phyloP scores from a whole-genome alignment of 2,888 invertebrate genomes.

The Bembecia ichneumoniformis region DNA sequence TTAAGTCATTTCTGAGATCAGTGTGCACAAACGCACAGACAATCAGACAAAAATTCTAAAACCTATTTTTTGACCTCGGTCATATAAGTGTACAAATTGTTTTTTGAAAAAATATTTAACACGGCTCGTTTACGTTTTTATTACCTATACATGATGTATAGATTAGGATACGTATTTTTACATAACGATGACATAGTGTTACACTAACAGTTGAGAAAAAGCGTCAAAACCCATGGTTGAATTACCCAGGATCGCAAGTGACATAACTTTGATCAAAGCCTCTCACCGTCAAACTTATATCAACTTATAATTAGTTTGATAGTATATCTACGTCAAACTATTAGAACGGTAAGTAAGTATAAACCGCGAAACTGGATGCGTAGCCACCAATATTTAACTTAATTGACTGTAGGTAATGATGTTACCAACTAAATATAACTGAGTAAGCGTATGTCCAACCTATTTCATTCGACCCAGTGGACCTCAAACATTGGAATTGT shows the following conservation, averaged over 20 bases:
- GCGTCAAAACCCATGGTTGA: slow-evolving; percentile 11
- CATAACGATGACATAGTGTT: slow-evolving; percentile 1
- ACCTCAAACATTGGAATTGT: too few relatives aligned
- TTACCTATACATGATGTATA: too few relatives aligned
- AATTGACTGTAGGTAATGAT: background rate
- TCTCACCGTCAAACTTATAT: slow-evolving; percentile 10
- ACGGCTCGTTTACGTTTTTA: too few relatives aligned
- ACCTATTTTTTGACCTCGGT: too few relatives aligned
- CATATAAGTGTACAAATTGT: too few relatives aligned
- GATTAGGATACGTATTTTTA: too few relatives aligned
- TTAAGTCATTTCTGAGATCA: too few relatives aligned
- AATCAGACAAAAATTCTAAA: too few relatives aligned
- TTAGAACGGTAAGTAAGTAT: background rate
- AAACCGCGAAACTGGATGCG: background rate
- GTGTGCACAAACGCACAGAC: too few relatives aligned
- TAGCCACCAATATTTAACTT: background rate
- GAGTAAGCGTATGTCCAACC: too few relatives aligned
- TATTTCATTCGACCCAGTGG: too few relatives aligned
- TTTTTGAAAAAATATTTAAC: too few relatives aligned
- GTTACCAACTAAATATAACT: background rate
- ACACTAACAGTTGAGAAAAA: slow-evolving; percentile 7
- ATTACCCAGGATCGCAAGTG: slow-evolving; percentile 11
- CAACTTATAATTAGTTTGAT: slow-evolving; percentile 15
- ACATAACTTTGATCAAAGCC: slow-evolving; percentile 14
- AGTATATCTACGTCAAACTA: slow-evolving; percentile 10